phyloP scores from a whole-genome alignment of 2,113 vertebrate genomes.

The Macaca mulatta region DNA sequence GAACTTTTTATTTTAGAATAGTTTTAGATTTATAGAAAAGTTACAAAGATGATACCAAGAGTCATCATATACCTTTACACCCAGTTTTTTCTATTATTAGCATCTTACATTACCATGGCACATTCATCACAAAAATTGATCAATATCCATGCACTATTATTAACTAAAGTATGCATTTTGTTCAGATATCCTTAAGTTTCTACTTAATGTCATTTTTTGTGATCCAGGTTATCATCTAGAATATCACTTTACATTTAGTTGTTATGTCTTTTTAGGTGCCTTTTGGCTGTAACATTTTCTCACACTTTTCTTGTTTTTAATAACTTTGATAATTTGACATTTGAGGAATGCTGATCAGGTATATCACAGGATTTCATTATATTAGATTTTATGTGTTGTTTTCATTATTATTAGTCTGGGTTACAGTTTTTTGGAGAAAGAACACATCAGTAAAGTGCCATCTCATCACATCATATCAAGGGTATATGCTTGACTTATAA shows the following conservation, averaged over 20 bases:
- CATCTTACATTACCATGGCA: neutral
- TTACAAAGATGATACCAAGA: neutral
- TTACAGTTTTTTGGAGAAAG: neutral
- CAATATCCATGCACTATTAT: neutral
- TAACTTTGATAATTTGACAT: neutral
- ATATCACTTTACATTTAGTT: neutral
- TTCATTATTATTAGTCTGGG: neutral
- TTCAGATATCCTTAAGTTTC: neutral
- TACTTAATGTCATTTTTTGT: neutral
- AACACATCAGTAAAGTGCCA: neutral
- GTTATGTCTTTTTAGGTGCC: neutral
- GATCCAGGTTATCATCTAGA: neutral
- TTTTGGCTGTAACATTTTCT: neutral
- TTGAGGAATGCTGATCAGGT: neutral
- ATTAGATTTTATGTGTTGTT: neutral
- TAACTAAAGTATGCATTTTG: neutral
- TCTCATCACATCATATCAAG: neutral
- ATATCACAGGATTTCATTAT: neutral
- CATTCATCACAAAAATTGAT: neutral
- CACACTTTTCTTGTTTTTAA: neutral
- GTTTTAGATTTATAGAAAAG: neutral
- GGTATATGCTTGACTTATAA: neutral
- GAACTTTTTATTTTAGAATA: neutral
- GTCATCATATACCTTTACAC: neutral
- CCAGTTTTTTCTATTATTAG: neutral